A percentile compares a stretch with the other conserved stretches of the same genome.
Evolutionary conservation across 2,797 vertebrate genomes (phyloP).

Genomic region (Sebastolobus alascanus): DNA sequence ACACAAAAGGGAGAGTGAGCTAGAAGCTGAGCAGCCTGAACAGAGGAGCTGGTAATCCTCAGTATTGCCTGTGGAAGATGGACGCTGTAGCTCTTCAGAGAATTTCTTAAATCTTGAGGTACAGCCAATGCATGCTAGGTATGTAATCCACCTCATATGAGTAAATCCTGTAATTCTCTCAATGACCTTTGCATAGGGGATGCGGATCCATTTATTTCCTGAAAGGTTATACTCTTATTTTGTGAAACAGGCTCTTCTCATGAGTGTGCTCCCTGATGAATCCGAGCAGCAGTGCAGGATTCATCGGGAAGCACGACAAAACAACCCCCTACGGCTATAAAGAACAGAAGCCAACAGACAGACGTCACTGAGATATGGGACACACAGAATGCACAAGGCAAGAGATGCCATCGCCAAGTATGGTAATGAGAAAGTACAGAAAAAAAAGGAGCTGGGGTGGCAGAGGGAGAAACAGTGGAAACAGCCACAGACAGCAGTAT

Average conservation of each 20-base stretch:
- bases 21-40: conserved; percentile 34
- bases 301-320: conserved; percentile 46
- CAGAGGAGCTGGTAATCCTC: conserved; percentile 44
- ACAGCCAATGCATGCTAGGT: conserved; percentile 20
- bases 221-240: conserved; percentile 37
- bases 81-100: conserved; percentile 17
- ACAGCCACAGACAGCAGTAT: conserved; percentile 2
- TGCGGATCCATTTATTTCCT: conserved; percentile 29
- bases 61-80: conserved; percentile 5
- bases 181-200: conserved; percentile 24
- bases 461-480: not conserved
- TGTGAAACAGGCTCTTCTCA: conserved; percentile 24
- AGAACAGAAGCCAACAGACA: conserved; percentile 53
- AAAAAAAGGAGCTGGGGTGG: conserved; percentile 6
- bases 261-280: conserved; percentile 38
- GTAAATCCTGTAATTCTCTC: conserved; percentile 34
- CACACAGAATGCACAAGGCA: conserved; percentile 36
- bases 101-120: conserved; percentile 33
- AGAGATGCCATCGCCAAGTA: conserved; percentile 47
- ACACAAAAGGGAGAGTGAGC: conserved; percentile 23
- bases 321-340: conserved; percentile 42
- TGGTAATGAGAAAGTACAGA: conserved; percentile 48
- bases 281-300: conserved; percentile 39
- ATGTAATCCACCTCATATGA: conserved; percentile 42
- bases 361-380: conserved; percentile 40